Base-by-base conservation (phyloP, 1,140 invertebrate genomes). In the Homarus americanus region DNA sequence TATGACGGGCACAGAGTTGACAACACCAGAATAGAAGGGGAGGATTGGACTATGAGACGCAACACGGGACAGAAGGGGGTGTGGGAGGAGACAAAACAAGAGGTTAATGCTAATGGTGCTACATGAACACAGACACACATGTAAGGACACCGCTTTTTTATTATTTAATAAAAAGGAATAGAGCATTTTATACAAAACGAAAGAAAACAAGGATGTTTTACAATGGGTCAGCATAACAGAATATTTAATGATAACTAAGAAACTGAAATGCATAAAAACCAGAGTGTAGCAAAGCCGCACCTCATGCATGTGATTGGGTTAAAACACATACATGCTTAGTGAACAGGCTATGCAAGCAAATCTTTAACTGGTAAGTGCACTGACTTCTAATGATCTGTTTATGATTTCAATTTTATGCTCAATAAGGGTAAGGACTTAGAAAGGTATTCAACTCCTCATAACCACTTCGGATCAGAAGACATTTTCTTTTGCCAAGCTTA, bases 291-390 rank as follows among this genome's bases (percentile, higher is more conserved):
- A 90, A 69, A 90, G 88, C 82, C 36, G 88, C 72, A 90, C 78
- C 80, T 63, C 88, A 90, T 90, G 88, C 88, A 83, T 90, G 88
- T 90, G 88, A 90, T 78, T 58, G 49, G 78, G 88, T 90, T 83
- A 90, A 90, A 80, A 90, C 80, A 90, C 88, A 90, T 90, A 82
- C 88, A 90, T 90, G 88, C 88, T 82, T 84, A 75, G 88, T 90
- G 88, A 72, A 53, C 88, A 90, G 88, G 88, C 88, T 90, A 72
- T 58, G 88, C 88, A 90, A 83, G 88, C 88, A 88, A 41, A 36
- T 44, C n/a, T 5, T 24, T 32, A 28, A 58, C 17, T 58, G 15
- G 5, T 69, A 28, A 69, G 63, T 69, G n/a, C 28, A 5, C 28
- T 69, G 63, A 69, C 5, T 28, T 28, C 63, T 69, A 69, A 24